Evolutionary conservation across 2,888 invertebrate species (phyloP).

Genomic region (Oxyscelio sp.): DNA sequence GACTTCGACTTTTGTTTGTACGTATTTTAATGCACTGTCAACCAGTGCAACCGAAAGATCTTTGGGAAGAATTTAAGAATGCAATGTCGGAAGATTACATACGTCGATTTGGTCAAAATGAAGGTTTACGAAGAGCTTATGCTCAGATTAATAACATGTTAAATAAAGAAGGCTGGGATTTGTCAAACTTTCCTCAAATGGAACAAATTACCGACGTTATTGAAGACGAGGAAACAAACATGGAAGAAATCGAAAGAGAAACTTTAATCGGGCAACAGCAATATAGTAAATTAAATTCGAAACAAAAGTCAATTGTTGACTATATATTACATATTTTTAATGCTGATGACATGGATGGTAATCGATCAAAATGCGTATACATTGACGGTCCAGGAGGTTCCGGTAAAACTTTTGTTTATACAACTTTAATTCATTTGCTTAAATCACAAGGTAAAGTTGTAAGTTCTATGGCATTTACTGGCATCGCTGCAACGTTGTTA

Average conservation of each 20-base stretch:
- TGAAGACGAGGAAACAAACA: neutral
- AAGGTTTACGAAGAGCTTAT: constrained; percentile 5
- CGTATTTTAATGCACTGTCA: too few species aligned
- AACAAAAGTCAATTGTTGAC: constrained; percentile 2
- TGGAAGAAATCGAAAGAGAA: neutral
- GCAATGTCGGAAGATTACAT: constrained; percentile 33
- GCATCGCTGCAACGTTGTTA: constrained; percentile 56
- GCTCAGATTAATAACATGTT: constrained; percentile 1
- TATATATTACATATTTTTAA: neutral
- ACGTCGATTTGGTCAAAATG: neutral
- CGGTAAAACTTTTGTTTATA: too few species aligned
- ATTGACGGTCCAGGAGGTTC: too few species aligned
- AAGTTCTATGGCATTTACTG: too few species aligned
- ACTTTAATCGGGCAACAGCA: neutral
- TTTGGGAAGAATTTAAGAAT: constrained; percentile 51
- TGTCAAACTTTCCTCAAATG: constrained; percentile 2
- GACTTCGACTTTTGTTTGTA: too few species aligned
- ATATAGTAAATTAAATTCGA: neutral
- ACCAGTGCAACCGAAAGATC: constrained; percentile 63
- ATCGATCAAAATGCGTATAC: constrained; percentile 38
- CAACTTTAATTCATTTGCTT: constrained; percentile 83
- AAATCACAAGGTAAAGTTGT: too few species aligned
- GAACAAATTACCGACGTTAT: too few species aligned
- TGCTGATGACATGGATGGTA: neutral
- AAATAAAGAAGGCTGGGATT: constrained; percentile 14